Conservation (phyloP, 2,888 invertebrate species). For the Aporophyla lueneburgensis region DNA sequence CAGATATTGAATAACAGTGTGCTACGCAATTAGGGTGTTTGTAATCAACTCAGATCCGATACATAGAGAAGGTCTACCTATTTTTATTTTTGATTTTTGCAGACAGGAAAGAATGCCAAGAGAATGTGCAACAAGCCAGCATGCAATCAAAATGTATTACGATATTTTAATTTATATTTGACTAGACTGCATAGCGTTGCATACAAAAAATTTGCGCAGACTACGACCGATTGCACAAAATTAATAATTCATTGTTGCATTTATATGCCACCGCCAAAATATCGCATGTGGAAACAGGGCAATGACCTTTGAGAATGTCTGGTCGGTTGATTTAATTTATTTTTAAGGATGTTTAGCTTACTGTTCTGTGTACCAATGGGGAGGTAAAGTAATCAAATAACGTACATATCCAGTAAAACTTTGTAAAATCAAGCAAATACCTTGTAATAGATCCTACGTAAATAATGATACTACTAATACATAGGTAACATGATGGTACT, state of each 20-base stretch:
- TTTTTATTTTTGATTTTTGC: background rate
- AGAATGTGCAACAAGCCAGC: background rate
- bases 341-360: background rate
- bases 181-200: background rate
- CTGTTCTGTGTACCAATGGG: too few species aligned
- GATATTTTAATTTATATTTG: too few species aligned
- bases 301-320: constrained; percentile 5
- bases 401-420: too few species aligned
- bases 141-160: background rate
- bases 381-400: too few species aligned
- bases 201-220: background rate
- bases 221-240: constrained; percentile 13
- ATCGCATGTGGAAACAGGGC: background rate
- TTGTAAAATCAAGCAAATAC: too few species aligned
- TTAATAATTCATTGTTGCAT: background rate
- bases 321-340: background rate
- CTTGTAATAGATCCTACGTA: too few species aligned
- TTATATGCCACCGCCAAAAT: constrained; percentile 6
- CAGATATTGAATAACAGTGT: too few species aligned
- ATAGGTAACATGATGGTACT: too few species aligned
- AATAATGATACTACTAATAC: too few species aligned
- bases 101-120: background rate
- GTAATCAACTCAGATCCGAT: background rate
- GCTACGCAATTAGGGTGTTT: background rate
- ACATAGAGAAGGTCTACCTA: background rate